Base-by-base conservation (phyloP, 92 coral and sea anemone species). In the Plumapathes pennacea region DNA sequence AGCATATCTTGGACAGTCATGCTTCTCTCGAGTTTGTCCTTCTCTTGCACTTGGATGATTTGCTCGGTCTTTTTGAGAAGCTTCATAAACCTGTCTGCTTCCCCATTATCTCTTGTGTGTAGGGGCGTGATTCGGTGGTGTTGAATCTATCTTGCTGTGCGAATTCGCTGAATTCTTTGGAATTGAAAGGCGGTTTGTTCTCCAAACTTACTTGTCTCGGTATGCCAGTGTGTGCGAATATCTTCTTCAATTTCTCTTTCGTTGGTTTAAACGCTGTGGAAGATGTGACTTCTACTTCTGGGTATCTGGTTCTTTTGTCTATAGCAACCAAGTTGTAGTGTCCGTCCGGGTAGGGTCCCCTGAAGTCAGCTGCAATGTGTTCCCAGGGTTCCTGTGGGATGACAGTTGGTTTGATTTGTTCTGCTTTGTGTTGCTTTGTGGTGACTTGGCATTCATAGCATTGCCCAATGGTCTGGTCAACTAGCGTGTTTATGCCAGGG, bases 181-280 rank as follows among this genome's bases (percentile, higher is more conserved):
- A 75, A 61, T 64, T 65, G 82, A 75, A 75, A 8, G 74, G 82
- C 40, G 69, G 82, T 65, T 74, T 68, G 25, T 75, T 75, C 61
- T 65, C 82, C 17, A 38, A 55, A 32, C 57, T 69, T 26, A 65
- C 33, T 18, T 46, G 33, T 30, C 52, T 46, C 26, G 83, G 76
- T 66, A 62, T 75, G 0, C 83, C 75, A 50, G 55, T 19, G 15
- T 60, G 56, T 2, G 69, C 83, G 39, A 66, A 75, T 8, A 47
- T 50, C 12, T 75, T 40, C 39, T 75, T 65, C 0, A 66, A 26
- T 39, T 52, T 65, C 26, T 56, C 75, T 21, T 44, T 66, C 54
- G 9, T 42, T 29, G 43, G 25, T 44, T 32, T 4, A 33, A 76
- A 58, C 23, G 19, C 25, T 29, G 76, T 67, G 1, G 46, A 14